Percentiles rank a stretch among this genome's conserved stretches.
These are phyloP conservation scores for Trichosurus vulpecula DNA, from an alignment of 2,797 vertebrate genomes.

Conservation along the genomic window DNA sequence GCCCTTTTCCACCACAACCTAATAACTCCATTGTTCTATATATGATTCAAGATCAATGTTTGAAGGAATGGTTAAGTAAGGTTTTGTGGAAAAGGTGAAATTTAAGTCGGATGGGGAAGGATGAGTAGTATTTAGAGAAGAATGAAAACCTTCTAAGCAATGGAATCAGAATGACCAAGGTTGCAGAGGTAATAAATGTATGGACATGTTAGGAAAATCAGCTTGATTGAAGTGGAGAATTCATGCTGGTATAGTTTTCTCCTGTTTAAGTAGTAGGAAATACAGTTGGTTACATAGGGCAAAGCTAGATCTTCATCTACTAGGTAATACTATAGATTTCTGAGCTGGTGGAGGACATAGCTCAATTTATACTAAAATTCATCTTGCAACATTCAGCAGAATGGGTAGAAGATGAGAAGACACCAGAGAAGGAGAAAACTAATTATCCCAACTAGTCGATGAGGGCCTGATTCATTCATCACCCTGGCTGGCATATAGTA, in stretches of 20 bases:
- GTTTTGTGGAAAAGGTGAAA: not conserved
- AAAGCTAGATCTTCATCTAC: not conserved
- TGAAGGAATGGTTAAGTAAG: not conserved
- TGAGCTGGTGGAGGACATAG: not conserved
- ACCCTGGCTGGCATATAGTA: conserved; percentile 69
- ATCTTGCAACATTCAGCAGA: not conserved
- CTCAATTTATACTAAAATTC: not conserved
- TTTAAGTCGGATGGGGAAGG: not conserved
- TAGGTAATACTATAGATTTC: not conserved
- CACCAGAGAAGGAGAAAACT: not conserved
- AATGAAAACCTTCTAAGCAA: not conserved
- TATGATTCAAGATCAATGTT: not conserved
- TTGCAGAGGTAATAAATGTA: not conserved
- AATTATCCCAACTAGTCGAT: not conserved
- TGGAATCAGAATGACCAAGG: not conserved
- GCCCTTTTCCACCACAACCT: not conserved
- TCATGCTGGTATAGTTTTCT: not conserved
- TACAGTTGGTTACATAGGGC: not conserved
- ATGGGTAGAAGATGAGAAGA: not conserved
- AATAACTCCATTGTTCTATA: not conserved
- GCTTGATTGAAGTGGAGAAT: not conserved
- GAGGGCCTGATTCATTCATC: not conserved
- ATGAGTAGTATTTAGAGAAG: not conserved
- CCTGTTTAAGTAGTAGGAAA: not conserved
- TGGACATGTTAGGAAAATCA: not conserved